Conservation (phyloP, 2,888 invertebrate species). For the Homarus gammarus region DNA sequence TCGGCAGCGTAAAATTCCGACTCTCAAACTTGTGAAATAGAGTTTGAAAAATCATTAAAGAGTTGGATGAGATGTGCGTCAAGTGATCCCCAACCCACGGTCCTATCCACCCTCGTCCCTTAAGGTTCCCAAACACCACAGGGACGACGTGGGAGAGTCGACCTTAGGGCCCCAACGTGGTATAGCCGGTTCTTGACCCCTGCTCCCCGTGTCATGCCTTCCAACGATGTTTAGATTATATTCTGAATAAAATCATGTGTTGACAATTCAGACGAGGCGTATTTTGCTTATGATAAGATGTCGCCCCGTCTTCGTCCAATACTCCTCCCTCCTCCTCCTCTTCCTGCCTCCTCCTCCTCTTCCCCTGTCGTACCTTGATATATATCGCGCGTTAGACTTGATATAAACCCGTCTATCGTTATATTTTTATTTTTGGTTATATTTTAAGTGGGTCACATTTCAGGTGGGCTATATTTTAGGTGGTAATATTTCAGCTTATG, state of each 20-base stretch:
- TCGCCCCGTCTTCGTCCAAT: background rate
- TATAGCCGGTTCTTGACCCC: conserved; percentile 21
- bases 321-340: background rate
- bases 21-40: conserved; percentile 66
- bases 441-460: too few species aligned
- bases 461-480: background rate
- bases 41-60: conserved; percentile 70
- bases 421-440: too few species aligned
- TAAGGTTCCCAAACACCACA: background rate
- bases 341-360: background rate
- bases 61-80: conserved; percentile 66
- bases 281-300: background rate
- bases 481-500: background rate
- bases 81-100: conserved; percentile 36
- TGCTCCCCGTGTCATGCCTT: conserved; percentile 33
- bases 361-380: background rate
- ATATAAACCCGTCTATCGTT: too few species aligned
- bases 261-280: conserved; percentile 7
- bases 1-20: conserved; percentile 68
- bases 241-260: conserved; percentile 9
- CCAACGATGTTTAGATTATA: conserved; percentile 62
- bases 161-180: background rate
- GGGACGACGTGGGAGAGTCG: background rate
- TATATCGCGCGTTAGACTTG: background rate
- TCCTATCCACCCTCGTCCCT: background rate